A percentile compares a stretch with the other conserved stretches of the same genome.
Conservation (phyloP, 2,888 invertebrate genomes). For the Sialis lutaria region DNA sequence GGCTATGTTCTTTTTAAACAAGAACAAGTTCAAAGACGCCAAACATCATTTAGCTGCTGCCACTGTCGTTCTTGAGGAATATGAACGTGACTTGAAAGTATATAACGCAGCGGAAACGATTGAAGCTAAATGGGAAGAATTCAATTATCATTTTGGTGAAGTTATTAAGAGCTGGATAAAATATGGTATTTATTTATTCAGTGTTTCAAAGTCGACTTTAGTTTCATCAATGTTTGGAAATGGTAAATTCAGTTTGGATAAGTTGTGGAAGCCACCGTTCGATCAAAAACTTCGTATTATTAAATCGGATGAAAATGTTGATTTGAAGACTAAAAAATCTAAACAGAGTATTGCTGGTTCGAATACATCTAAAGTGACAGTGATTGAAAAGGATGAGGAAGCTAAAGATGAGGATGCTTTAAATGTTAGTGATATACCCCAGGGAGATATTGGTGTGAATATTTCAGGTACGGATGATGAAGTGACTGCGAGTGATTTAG, state of each 20-base stretch:
- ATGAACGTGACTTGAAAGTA: constrained; percentile 33
- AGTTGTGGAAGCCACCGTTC: constrained; percentile 9
- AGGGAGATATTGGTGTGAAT: too few species aligned
- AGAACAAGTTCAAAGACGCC: constrained; percentile 23
- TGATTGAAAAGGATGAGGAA: too few species aligned
- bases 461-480: too few species aligned
- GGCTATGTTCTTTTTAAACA: constrained; percentile 29
- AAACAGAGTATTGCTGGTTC: not conserved
- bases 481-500: not conserved
- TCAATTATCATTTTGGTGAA: constrained; percentile 12
- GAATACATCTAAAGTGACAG: too few species aligned
- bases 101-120: constrained; percentile 18
- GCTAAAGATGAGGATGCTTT: too few species aligned
- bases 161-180: constrained; percentile 42
- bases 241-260: constrained; percentile 9
- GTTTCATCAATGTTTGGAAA: constrained; percentile 16
- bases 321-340: not conserved
- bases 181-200: constrained; percentile 38
- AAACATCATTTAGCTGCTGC: constrained; percentile 49
- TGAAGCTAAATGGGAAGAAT: constrained; percentile 10
- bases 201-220: constrained; percentile 30
- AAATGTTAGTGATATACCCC: too few species aligned
- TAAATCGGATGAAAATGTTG: not conserved
- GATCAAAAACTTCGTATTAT: not conserved
- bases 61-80: constrained; percentile 33